Conservation (phyloP, 2,113 vertebrate species). For the Nothobranchius kuhntae region DNA sequence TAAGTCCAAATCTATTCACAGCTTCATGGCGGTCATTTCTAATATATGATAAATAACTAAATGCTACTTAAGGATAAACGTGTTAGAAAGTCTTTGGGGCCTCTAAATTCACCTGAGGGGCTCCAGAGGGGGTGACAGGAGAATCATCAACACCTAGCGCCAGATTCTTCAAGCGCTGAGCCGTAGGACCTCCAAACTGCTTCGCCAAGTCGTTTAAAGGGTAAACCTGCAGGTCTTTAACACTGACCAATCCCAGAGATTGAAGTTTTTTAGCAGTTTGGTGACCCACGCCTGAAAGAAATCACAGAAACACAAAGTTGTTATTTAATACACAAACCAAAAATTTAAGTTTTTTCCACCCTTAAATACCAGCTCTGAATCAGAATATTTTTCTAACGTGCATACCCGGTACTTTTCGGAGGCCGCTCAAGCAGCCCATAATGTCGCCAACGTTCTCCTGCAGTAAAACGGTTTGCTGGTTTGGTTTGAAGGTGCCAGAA, state of each 20-base stretch:
- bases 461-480: conserved; percentile 89
- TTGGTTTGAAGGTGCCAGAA: conserved; percentile 88
- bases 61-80: too few species aligned
- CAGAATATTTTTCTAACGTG: neutral
- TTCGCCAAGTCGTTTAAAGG: conserved; percentile 74
- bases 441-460: conserved; percentile 80
- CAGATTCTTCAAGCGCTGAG: conserved; percentile 84
- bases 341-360: neutral
- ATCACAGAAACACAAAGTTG: conserved; percentile 3
- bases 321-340: neutral
- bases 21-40: too few species aligned
- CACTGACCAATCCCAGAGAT: conserved; percentile 76
- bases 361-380: neutral
- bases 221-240: conserved; percentile 81
- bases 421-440: conserved; percentile 72
- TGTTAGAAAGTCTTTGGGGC: neutral
- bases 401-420: conserved; percentile 85
- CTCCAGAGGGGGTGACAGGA: conserved; percentile 82
- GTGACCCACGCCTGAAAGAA: conserved; percentile 83
- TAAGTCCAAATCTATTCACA: too few species aligned
- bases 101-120: conserved; percentile 83
- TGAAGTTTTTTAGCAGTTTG: conserved; percentile 83
- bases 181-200: conserved; percentile 80
- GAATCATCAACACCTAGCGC: conserved; percentile 83
- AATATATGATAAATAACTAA: too few species aligned